Conservation (phyloP, 2,113 vertebrate genomes). For the Triplophysa tibetana region DNA sequence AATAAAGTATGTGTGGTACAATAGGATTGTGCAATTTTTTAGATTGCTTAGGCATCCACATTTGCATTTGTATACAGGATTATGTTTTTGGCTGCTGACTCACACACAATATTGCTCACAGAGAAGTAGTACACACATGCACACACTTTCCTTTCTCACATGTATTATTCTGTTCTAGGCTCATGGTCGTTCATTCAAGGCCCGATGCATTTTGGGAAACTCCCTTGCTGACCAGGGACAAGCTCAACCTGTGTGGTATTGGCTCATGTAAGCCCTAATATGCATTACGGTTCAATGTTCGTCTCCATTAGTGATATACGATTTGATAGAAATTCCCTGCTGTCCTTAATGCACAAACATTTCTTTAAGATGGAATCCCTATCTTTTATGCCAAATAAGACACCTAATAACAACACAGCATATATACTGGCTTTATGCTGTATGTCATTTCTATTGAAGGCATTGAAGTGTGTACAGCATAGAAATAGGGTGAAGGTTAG, state of each 20-base stretch:
- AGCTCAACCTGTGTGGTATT: not conserved
- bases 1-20: not conserved
- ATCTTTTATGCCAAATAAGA: not conserved
- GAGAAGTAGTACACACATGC: not conserved
- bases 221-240: not conserved
- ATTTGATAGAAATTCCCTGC: not conserved
- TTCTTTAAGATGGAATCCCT: not conserved
- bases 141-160: not conserved
- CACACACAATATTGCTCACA: constrained; percentile 8
- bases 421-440: no score
- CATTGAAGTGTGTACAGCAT: not conserved
- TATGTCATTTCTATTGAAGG: constrained; percentile 9
- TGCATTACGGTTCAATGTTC: not conserved
- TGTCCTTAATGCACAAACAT: not conserved
- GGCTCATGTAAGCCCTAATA: constrained; percentile 12
- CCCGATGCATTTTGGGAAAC: not conserved
- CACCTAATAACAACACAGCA: no score
- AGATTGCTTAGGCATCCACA: no score
- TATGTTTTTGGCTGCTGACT: not conserved
- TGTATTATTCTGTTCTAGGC: constrained; percentile 33
- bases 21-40: no score
- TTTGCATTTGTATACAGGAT: no score
- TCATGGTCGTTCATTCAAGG: not conserved
- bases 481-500: constrained; percentile 22
- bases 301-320: not conserved